Evolutionary conservation across 1,140 invertebrate species (phyloP), one percentile per base, ranked within the genome.

Genomic region (Grapholita molesta): DNA sequence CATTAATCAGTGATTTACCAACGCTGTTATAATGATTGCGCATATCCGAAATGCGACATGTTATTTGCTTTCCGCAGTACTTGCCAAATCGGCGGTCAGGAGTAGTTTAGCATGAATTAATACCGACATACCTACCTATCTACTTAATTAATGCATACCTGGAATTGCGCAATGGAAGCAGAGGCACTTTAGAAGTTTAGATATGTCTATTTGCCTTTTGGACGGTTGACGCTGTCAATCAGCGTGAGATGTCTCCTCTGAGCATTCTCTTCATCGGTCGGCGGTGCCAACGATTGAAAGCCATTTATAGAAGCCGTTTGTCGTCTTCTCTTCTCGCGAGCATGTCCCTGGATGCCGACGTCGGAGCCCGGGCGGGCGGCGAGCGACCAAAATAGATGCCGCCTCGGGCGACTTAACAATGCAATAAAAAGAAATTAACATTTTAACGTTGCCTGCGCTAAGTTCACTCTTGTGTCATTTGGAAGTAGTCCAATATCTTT

Each of bases 371-470:
- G 86, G 83, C 87, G 79, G 84, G 79, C 80, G 79, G 75, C 84
- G 80, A 89, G 88, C 89, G 80, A 84, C 89, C 73, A 75, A 90
- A 90, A 91, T 91, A 91, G 87, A 83, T 71, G 66, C 74, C 79
- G 83, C 83, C 86, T 87, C 83, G 84, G 71, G 82, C 83, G 85
- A 82, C 88, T 90, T 89, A 89, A 91, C 89, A 91, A 91, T 91
- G 89, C 86, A 91, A 90, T 91, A 91, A 91, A 91, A 91, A 91
- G 89, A 91, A 91, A 89, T 88, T 83, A 87, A 89, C 85, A 88
- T 82, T 82, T 82, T 82, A 80, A 88, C 83, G 86, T 83, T 77
- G 84, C 83, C 77, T 84, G 78, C 78, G 82, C 82, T 91, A 91
- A 91, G 85, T 91, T 91, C 88, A 85, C 82, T 89, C 84, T 82